These are phyloP conservation scores for Scaptomyza caliginosa DNA, from an alignment of 2,888 invertebrate species.

Conservation along the genomic window DNA sequence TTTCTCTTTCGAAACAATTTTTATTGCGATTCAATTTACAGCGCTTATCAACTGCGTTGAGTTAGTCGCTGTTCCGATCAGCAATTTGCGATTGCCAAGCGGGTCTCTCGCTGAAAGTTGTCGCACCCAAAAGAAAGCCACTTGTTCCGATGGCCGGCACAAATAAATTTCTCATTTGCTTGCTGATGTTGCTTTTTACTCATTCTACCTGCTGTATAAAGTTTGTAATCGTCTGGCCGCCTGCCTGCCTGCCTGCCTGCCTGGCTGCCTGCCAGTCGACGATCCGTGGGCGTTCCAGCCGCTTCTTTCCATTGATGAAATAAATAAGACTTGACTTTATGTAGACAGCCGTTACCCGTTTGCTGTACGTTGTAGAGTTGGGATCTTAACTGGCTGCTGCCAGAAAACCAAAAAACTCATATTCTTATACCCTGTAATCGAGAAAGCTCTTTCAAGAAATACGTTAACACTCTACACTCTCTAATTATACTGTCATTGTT, in stretches of 20 bases:
- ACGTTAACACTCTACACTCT: no score
- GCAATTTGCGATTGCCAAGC: conserved; percentile 19
- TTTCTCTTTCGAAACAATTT: conserved; percentile 65
- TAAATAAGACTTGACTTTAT: conserved; percentile 33
- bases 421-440: no score
- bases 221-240: conserved; percentile 27
- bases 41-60: conserved; percentile 57
- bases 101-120: conserved; percentile 46
- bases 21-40: conserved; percentile 75
- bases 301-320: conserved; percentile 67
- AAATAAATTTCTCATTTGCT: conserved; percentile 52
- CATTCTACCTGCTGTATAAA: conserved; percentile 13
- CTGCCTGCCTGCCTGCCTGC: conserved; percentile 33
- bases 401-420: no score
- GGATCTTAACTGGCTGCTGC: no score
- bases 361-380: no score
- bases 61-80: conserved; percentile 19
- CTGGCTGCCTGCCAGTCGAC: conserved; percentile 16
- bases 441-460: no score
- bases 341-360: no score
- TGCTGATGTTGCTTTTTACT: conserved; percentile 15
- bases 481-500: no score
- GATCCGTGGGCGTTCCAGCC: conserved; percentile 50
- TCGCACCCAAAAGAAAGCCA: conserved; percentile 75
- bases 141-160: conserved; percentile 56